Conservation (phyloP, 2,888 invertebrate genomes). For the Harpalus rufipes region DNA sequence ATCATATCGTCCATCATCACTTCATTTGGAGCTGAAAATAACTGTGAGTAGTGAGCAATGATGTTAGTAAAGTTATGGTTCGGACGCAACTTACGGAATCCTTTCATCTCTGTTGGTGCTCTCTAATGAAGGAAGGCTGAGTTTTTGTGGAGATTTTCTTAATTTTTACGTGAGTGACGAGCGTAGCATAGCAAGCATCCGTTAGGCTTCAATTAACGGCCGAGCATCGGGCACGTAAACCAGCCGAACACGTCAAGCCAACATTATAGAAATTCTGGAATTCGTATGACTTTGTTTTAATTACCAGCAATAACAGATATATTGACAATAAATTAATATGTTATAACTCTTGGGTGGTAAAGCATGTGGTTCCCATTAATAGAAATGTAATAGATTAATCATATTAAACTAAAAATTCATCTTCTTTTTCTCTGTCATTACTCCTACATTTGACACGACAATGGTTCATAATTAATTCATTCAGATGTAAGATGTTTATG, state of each 20-base stretch:
- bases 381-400: too few species aligned
- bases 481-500: too few species aligned
- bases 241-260: neutral
- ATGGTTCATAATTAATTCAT: too few species aligned
- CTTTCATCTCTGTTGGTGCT: constrained; percentile 12
- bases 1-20: neutral
- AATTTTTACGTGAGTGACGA: constrained; percentile 20
- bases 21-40: neutral
- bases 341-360: neutral
- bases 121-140: constrained; percentile 19
- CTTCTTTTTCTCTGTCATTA: too few species aligned
- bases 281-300: neutral
- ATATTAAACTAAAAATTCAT: too few species aligned
- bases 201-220: constrained; percentile 29
- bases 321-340: too few species aligned
- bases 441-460: too few species aligned
- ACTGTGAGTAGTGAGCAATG: neutral
- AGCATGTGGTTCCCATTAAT: neutral
- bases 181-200: constrained; percentile 11
- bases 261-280: neutral
- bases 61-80: neutral
- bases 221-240: neutral
- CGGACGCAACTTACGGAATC: neutral
- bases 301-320: neutral
- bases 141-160: constrained; percentile 37